Base-by-base conservation (phyloP, 2,888 invertebrate genomes). In the Hylaea fasciaria region DNA sequence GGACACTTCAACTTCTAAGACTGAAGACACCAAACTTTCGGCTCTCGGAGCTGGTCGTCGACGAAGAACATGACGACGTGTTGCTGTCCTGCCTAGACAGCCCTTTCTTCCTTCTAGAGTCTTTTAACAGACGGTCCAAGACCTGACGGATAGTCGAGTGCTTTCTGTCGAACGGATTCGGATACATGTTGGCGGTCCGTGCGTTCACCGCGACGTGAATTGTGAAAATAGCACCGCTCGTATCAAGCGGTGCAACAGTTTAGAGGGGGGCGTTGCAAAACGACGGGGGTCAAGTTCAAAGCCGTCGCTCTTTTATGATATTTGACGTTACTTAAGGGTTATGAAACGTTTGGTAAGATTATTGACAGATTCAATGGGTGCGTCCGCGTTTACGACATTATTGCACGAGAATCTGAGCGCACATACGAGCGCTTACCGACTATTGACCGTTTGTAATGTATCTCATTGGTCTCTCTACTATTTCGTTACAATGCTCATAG, bases 151-250 rank as follows among this genome's bases (percentile, higher is more conserved):
- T 95, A 45, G 94, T 94, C 62, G 94, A 94, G 83, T 95, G 95
- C 78, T 95, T 95, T 78, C 95, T 92, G 72, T 95, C 94, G 81
- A 95, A 94, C 70, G 95, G 95, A 80, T 95, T 95, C 17, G 95
- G 95, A 83, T 94, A 95, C 95, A 95, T 94, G 69, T 66, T 77
- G 60, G 13, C 35, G 60, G 65, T 28, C 13, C 83, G 82, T 81
- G 80, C 80, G 81, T 70, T 68, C 77, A 44, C 65, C 51, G 54
- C 70, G 68, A 66, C 73, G 68, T 50, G 66, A 73, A 68, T 73
- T 76, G 64, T 54, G 62, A 63, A 62, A 67, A 61, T 70, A 66
- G 47, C 46, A 53, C 41, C 48, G 37, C 51, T 32, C 40, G 53
- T 43, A 41, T 56, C 57, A 43, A 35, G 52, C 52, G 57, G 60